phyloP scores from a whole-genome alignment of 2,797 vertebrate genomes.

The Sebastes iracundus region DNA sequence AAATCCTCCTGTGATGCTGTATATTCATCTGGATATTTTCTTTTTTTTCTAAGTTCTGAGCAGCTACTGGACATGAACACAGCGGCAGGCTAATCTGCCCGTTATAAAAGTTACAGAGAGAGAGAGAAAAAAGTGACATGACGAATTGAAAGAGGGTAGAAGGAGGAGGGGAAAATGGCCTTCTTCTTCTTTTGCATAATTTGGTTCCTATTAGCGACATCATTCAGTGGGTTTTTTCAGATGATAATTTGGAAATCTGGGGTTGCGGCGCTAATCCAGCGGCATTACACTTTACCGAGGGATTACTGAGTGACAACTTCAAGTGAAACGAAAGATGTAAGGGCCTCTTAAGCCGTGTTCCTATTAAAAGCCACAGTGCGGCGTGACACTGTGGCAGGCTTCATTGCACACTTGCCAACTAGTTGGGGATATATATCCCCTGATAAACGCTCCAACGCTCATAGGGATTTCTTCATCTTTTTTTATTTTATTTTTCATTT shows the following conservation, averaged over 20 bases:
- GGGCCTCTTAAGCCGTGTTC: constrained; percentile 82
- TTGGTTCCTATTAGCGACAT: constrained; percentile 79
- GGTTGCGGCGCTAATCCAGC: constrained; percentile 80
- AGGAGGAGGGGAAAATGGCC: background rate
- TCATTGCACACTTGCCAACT: constrained; percentile 78
- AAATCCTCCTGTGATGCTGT: constrained; percentile 71
- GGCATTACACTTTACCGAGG: constrained; percentile 81
- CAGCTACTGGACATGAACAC: constrained; percentile 60
- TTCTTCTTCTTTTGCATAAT: constrained; percentile 74
- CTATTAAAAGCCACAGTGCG: constrained; percentile 81
- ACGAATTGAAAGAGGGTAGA: constrained; percentile 61
- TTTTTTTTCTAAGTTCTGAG: constrained; percentile 15
- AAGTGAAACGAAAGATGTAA: constrained; percentile 87
- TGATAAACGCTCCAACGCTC: constrained; percentile 78
- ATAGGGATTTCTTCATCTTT: constrained; percentile 72
- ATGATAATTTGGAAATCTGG: constrained; percentile 83
- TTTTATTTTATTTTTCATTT: constrained; percentile 59
- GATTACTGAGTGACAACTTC: constrained; percentile 90
- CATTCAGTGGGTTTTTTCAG: constrained; percentile 74
- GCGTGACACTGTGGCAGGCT: constrained; percentile 82
- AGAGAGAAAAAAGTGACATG: constrained; percentile 48
- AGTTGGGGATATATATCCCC: constrained; percentile 76
- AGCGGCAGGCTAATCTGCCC: constrained; percentile 68
- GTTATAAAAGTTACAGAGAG: constrained; percentile 58
- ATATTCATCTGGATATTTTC: constrained; percentile 56